phyloP scores from a whole-genome alignment of 2,888 invertebrate species.

The Protonemura montana region DNA sequence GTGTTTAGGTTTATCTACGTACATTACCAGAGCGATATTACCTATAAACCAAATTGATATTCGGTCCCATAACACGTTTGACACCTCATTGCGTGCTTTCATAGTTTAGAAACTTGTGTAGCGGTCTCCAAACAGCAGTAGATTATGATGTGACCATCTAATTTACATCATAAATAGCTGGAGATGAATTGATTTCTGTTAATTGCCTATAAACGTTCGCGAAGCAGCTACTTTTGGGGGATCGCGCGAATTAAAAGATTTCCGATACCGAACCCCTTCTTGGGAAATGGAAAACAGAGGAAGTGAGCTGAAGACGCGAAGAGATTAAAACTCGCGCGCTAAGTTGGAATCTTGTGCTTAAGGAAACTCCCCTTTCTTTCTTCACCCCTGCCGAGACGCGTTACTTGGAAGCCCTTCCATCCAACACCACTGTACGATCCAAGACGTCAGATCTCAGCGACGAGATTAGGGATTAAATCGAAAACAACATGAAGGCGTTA shows the following conservation, averaged over 20 bases:
- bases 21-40: not conserved
- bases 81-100: not conserved
- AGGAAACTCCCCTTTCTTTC: not conserved
- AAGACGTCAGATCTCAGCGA: constrained; percentile 1
- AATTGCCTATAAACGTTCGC: not conserved
- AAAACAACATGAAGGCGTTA: constrained; percentile 29
- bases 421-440: not conserved
- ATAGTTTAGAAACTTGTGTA: not conserved
- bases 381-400: not conserved
- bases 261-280: constrained; percentile 7
- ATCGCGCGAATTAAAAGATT: not conserved
- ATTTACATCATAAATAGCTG: not conserved
- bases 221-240: not conserved
- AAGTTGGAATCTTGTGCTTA: not conserved
- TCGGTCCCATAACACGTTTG: not conserved
- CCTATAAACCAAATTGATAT: constrained; percentile 1
- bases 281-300: not conserved
- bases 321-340: constrained; percentile 14
- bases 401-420: not conserved
- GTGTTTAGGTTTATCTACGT: not conserved
- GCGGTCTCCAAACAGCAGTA: not conserved
- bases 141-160: not conserved
- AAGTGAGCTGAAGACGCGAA: not conserved
- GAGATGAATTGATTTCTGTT: not conserved
- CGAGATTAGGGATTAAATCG: constrained; percentile 34